Base-by-base conservation (phyloP, 2,797 vertebrate genomes). In the Gambusia yucatana region DNA sequence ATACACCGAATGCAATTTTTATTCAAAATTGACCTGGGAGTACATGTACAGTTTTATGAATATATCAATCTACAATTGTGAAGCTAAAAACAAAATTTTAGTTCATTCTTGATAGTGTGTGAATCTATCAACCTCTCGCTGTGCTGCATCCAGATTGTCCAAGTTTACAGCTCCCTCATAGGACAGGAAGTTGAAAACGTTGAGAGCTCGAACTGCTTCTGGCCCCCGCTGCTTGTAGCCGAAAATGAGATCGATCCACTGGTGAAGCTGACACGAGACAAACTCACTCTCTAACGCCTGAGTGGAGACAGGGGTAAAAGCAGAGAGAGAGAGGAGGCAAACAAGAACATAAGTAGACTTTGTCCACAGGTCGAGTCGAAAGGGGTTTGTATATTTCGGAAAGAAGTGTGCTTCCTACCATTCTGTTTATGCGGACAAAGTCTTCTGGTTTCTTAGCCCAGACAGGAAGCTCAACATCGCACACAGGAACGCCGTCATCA, bases 381-480 rank as follows among this genome's bases (percentile, higher is more conserved):
- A 48, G 9, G 50, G 6, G 28, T 6, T 2, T 33, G 36, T 4
- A 6, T 10, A 36, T 69, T 79, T 3, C 0, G 52, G 11, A 20
- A 55, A 65, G 13, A 3, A 28, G 10, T 11, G 69, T 0, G 28
- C 25, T 75, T 76, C 97, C 96, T 93, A 99, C 98, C 98, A 99
- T 99, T 82, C 98, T 96, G 94, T 99, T 99, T 84, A 99, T 99
- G 50, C 98, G 97, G 65, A 99, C 98, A 16, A 99, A 99, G 91
- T 99, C 98, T 92, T 99, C 98, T 0, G 98, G 98, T 79, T 98
- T 99, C 91, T 99, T 99, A 80, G 98, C 98, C 98, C 98, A 99
- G 0, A 93, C 95, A 0, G 98, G 98, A 69, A 99, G 97, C 77
- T 98, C 97, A 76, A 99, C 97, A 1, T 99, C 97, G 82, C 97